These are phyloP conservation scores for Oryzias curvinotus DNA, from an alignment of 2,113 vertebrate species.

Conservation along the genomic window DNA sequence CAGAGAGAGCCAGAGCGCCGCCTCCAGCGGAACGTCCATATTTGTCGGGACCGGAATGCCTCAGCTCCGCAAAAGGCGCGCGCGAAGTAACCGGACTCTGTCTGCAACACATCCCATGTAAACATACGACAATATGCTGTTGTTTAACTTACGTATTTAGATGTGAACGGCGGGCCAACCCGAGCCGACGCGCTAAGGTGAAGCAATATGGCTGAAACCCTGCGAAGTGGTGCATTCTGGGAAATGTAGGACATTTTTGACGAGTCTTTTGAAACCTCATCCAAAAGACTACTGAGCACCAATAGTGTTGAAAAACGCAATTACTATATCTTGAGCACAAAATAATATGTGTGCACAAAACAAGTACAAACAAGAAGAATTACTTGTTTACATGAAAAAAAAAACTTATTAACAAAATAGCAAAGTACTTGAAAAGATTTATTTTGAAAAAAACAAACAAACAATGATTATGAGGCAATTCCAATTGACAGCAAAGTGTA, in stretches of 20 bases:
- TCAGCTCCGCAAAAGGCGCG: background rate
- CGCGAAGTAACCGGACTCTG: background rate
- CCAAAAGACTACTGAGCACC: too few relatives aligned
- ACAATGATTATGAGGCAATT: too few relatives aligned
- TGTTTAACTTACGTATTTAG: conserved; percentile 67
- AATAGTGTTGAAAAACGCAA: too few relatives aligned
- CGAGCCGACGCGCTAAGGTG: conserved; percentile 47
- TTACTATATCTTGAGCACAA: too few relatives aligned
- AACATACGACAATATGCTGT: background rate
- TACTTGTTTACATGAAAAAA: too few relatives aligned
- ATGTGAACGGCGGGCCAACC: conserved; percentile 30
- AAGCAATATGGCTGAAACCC: conserved; percentile 63
- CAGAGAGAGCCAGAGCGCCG: background rate
- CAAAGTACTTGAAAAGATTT: too few relatives aligned
- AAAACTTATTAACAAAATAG: too few relatives aligned
- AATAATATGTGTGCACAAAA: too few relatives aligned
- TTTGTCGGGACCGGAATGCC: background rate
- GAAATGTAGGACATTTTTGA: conserved; percentile 33
- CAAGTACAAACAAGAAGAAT: too few relatives aligned
- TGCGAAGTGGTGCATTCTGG: conserved; percentile 36
- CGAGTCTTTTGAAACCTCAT: too few relatives aligned
- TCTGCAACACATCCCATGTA: background rate
- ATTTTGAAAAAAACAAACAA: too few relatives aligned
- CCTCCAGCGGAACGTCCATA: background rate
- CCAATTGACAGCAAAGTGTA: too few relatives aligned